Conservation (phyloP, 2,113 vertebrate genomes). For the Lipotes vexillifer region DNA sequence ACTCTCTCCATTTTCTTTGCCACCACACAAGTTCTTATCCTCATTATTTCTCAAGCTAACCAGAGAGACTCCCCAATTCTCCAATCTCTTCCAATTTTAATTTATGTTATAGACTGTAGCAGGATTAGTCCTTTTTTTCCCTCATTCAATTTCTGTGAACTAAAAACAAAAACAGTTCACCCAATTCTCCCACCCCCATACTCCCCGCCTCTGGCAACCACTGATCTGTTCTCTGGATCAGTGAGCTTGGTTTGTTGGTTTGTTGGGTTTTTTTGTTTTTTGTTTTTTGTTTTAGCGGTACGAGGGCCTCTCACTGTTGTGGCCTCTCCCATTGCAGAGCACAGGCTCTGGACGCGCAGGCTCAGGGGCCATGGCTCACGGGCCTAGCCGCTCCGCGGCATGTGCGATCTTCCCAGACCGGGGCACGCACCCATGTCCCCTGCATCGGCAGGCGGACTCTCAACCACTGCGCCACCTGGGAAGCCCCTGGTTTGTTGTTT, state of each 20-base stretch:
- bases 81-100: not conserved
- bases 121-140: not conserved
- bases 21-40: not conserved
- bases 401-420: no score
- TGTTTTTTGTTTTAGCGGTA: not conserved
- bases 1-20: not conserved
- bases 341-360: no score
- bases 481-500: not conserved
- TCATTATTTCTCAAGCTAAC: constrained; percentile 9
- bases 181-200: not conserved
- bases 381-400: no score
- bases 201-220: not conserved
- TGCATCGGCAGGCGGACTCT: no score
- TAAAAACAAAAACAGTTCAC: not conserved
- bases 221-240: not conserved
- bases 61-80: not conserved
- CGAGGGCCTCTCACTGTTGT: no score
- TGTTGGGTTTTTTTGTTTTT: not conserved
- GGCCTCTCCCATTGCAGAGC: no score
- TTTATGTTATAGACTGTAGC: not conserved
- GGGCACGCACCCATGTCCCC: no score
- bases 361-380: no score
- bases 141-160: not conserved
- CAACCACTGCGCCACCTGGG: no score
- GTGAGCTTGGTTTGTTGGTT: not conserved